Evolutionary conservation across 2,888 invertebrate genomes (phyloP).

Genomic region (Dryobotodes eremita): DNA sequence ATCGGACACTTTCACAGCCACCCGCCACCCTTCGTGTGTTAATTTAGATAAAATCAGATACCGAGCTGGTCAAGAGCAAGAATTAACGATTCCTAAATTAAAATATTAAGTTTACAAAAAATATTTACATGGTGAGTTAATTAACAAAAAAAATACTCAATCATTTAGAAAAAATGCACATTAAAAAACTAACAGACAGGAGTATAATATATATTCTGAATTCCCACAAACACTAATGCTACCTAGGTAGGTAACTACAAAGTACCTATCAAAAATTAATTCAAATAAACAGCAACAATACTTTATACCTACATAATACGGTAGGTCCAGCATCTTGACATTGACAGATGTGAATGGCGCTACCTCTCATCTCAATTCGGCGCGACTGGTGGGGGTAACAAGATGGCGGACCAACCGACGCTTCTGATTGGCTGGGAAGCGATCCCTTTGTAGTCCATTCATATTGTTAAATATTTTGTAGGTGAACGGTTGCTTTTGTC

Average conservation of each 20-base stretch:
- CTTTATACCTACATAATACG: conserved; percentile 23
- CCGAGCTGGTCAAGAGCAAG: not conserved
- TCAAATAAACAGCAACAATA: conserved; percentile 10
- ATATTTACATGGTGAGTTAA: too few species aligned
- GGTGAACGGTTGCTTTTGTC: conserved; percentile 57
- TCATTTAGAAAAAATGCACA: too few species aligned
- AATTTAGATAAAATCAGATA: not conserved
- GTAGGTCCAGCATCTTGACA: conserved; percentile 69
- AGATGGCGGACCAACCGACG: conserved; percentile 77
- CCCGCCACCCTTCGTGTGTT: not conserved
- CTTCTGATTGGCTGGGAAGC: conserved; percentile 72
- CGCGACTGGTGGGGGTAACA: conserved; percentile 76
- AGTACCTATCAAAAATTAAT: not conserved
- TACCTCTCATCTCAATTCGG: conserved; percentile 62
- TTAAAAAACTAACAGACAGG: not conserved
- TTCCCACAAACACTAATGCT: conserved; percentile 2
- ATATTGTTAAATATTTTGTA: conserved; percentile 58
- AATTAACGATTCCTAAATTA: not conserved
- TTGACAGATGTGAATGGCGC: conserved; percentile 76
- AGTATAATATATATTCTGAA: not conserved
- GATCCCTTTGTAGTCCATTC: conserved; percentile 56
- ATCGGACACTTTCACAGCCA: too few species aligned
- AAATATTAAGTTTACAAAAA: not conserved
- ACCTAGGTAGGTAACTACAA: not conserved
- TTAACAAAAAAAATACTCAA: not conserved